These are phyloP conservation scores for Xylota segnis DNA, from an alignment of 2,888 invertebrate genomes.

Conservation along the genomic window DNA sequence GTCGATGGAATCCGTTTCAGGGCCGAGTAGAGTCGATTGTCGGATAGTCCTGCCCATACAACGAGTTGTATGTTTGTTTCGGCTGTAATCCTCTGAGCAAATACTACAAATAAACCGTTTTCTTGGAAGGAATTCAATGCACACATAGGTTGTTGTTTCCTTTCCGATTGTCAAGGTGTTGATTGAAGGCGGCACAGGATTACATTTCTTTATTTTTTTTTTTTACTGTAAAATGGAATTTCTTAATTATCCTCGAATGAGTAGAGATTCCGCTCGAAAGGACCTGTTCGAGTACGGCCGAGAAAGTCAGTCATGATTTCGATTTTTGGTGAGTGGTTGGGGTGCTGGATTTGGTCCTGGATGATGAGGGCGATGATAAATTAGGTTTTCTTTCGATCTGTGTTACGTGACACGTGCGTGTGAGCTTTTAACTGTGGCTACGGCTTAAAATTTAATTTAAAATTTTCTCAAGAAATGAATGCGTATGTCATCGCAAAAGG, in stretches of 20 bases:
- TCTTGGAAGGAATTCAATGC: constrained; percentile 29
- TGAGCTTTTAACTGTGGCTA: neutral
- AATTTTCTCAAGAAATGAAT: constrained; percentile 63
- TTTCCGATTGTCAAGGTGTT: constrained; percentile 74
- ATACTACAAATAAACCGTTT: constrained; percentile 7
- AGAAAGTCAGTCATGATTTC: constrained; percentile 53
- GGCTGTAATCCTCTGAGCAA: constrained; percentile 57
- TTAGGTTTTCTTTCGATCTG: constrained; percentile 31
- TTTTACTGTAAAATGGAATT: constrained; percentile 60
- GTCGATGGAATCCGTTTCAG: constrained; percentile 68
- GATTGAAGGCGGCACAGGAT: constrained; percentile 63
- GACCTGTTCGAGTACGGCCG: neutral
- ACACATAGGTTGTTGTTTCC: constrained; percentile 70
- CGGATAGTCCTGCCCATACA: constrained; percentile 19
- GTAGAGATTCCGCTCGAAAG: constrained; percentile 47
- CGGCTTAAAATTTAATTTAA: constrained; percentile 59
- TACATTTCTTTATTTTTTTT: constrained; percentile 22
- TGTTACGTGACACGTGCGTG: constrained; percentile 10
- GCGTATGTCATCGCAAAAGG: constrained; percentile 61
- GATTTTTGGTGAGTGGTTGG: neutral
- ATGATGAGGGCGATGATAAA: constrained; percentile 55
- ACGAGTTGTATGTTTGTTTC: constrained; percentile 53
- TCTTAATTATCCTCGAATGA: constrained; percentile 73
- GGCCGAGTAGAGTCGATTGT: neutral
- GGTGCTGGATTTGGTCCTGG: constrained; percentile 15